Base-by-base conservation (phyloP, 2,113 vertebrate genomes). In the Rattus rattus region DNA sequence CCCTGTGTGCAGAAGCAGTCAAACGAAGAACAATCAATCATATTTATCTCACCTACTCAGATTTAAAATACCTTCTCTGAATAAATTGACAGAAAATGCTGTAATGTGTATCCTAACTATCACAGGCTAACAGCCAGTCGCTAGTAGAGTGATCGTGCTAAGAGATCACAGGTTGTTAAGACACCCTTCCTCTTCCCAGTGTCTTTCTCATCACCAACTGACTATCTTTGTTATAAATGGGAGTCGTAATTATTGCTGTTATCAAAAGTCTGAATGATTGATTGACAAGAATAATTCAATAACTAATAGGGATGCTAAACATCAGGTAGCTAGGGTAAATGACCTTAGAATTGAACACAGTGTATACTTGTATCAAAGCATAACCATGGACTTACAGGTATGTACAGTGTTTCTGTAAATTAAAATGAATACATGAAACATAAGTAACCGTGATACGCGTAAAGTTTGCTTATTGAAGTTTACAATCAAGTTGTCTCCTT, bases 161-260 rank as follows among this genome's bases (percentile, higher is more conserved):
- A 83, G 36, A 77, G 26, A 13, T 94, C 54, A 56, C 8, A 43
- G 10, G 83, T 33, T 91, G 8, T 76, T 94, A 92, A 91, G 70
- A 72, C 7, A 39, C 20, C 28, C 7, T 90, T 90, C 16, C 0
- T 89, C 7, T 87, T 69, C 79, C 61, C 26, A 24, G 43, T 90
- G 54, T 24, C 83, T 28, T 94, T 61, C 79, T 73, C 33, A 52
- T 43, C 77, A 24, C 97, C 69, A 2, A 49, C 7, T 90, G 61
- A 95, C 65, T 76, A 95, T 83, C 83, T 91, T 83, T 94, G 61
- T 88, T 86, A 79, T 26, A 85, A 80, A 92, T 43, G 96, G 96
- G 88, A 97, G 20, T 47, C 9, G 11, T 96, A 96, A 97, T 94
- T 97, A 96, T 95, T 93, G 79, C 83, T 92, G 94, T 91, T 97